Evolutionary conservation across 2,113 vertebrate species (phyloP).

Genomic region (Eubucco bourcierii): DNA sequence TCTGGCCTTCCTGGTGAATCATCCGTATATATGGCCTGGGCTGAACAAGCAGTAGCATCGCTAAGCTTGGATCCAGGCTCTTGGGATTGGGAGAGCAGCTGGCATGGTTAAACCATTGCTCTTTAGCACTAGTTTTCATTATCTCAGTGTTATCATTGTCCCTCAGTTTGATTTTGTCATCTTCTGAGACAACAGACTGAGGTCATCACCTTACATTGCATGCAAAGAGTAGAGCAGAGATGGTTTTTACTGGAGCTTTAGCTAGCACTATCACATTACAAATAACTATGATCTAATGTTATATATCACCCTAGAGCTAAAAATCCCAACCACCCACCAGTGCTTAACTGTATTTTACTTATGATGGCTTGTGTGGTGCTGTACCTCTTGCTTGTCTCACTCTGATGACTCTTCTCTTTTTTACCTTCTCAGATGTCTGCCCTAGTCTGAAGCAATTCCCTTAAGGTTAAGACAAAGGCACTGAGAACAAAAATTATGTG

Average conservation of each 20-base stretch:
- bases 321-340: conserved; percentile 5
- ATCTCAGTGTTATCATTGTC: background rate
- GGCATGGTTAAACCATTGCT: background rate
- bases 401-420: conserved; percentile 18
- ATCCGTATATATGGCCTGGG: background rate
- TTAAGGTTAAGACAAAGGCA: conserved; percentile 10
- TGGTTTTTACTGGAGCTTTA: conserved; percentile 6
- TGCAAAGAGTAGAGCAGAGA: background rate
- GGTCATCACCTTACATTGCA: background rate
- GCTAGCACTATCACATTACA: conserved; percentile 27
- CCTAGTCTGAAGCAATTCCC: background rate
- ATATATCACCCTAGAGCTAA: conserved; percentile 43
- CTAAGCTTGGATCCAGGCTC: background rate
- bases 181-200: background rate
- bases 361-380: background rate
- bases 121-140: background rate
- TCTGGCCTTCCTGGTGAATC: conserved; percentile 55
- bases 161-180: background rate
- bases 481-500: background rate
- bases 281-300: conserved; percentile 54
- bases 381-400: conserved; percentile 10
- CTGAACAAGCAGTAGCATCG: background rate
- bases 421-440: conserved; percentile 13
- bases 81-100: conserved; percentile 1
- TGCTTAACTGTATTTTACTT: conserved; percentile 48